Evolutionary conservation across 2,113 vertebrate species (phyloP).

Genomic region (Chaetura pelagica): DNA sequence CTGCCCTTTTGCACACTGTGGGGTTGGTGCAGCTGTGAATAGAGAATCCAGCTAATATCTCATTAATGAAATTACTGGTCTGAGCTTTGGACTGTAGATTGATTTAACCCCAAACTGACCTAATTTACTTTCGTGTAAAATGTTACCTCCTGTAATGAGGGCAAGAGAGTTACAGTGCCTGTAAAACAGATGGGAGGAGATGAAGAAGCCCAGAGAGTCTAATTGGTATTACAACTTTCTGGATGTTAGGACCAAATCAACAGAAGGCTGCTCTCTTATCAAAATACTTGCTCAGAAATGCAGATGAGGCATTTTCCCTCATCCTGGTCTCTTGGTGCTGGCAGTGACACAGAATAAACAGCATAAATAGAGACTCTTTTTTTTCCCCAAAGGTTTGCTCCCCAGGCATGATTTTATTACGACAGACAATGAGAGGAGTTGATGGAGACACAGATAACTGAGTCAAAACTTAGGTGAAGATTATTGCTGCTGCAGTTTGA

Average conservation of each 20-base stretch:
- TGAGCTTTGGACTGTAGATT: not conserved
- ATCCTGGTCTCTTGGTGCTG: not conserved
- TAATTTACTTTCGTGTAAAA: not conserved
- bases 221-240: not conserved
- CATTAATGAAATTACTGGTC: not conserved
- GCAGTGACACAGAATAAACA: not conserved
- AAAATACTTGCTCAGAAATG: not conserved
- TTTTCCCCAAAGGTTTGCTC: not conserved
- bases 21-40: not conserved
- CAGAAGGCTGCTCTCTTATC: not conserved
- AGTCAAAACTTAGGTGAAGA: not conserved
- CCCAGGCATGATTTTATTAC: not conserved
- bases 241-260: not conserved
- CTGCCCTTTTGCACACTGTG: not conserved
- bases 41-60: not conserved
- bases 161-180: not conserved
- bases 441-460: not conserved
- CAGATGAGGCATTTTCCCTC: not conserved
- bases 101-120: not conserved
- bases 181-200: not conserved
- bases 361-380: not conserved
- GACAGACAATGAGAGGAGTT: not conserved
- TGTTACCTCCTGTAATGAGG: not conserved
- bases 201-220: not conserved
- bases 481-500: not conserved